These are phyloP conservation scores for Anolis apletophallus DNA, from an alignment of 2,797 vertebrate genomes.

Conservation along the genomic window DNA sequence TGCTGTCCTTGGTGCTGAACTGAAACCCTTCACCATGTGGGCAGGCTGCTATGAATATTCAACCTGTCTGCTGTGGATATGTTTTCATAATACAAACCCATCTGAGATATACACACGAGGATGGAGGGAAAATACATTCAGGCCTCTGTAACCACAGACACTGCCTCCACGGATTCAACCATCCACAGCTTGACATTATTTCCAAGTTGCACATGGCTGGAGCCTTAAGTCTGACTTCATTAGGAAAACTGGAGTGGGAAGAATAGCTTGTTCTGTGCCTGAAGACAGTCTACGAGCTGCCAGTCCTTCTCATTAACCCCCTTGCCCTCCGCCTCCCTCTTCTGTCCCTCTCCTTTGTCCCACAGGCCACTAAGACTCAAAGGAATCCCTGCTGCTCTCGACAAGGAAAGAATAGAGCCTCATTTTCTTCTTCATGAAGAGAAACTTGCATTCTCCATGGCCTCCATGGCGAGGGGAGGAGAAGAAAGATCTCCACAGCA, in stretches of 20 bases:
- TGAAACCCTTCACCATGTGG: background rate
- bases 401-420: slow-evolving; percentile 35
- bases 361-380: no score
- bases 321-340: background rate
- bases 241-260: slow-evolving; percentile 12
- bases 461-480: fast-evolving
- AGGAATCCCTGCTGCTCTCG: slow-evolving; percentile 28
- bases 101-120: no score
- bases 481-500: slow-evolving; percentile 58
- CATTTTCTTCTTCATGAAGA: slow-evolving; percentile 57
- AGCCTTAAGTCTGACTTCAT: background rate
- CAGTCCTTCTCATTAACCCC: slow-evolving; percentile 43
- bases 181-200: no score
- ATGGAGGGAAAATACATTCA: no score
- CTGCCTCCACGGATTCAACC: no score
- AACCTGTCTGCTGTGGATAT: no score
- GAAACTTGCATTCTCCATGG: slow-evolving; percentile 29
- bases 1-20: slow-evolving; percentile 29
- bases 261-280: background rate
- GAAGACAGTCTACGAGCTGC: slow-evolving; percentile 27
- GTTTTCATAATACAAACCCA: no score
- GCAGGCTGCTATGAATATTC: background rate
- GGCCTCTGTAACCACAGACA: no score
- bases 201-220: no score
- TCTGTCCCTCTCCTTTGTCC: slow-evolving; percentile 42